Conservation (phyloP, 2,113 vertebrate genomes). For the Cololabis saira region DNA sequence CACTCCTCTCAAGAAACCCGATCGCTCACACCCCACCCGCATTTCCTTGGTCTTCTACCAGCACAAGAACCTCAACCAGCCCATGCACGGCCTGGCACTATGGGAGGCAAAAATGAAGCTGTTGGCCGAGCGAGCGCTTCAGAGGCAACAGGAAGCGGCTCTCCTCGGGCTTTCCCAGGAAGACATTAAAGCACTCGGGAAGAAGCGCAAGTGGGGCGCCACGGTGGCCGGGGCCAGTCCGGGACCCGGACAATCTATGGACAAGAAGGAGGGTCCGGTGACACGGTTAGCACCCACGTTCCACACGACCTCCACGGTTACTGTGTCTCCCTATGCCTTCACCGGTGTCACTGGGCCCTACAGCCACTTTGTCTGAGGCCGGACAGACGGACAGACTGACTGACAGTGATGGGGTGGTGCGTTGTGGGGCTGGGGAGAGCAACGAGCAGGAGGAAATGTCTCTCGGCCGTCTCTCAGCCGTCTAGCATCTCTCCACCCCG, state of each 20-base stretch:
- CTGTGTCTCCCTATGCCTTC: slow-evolving; percentile 95
- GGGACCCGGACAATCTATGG: slow-evolving; percentile 82
- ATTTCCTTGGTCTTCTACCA: slow-evolving; percentile 99
- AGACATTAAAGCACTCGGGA: slow-evolving; percentile 90
- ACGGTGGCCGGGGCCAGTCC: slow-evolving; percentile 75
- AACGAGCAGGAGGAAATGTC: slow-evolving; percentile 61
- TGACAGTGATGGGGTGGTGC: slow-evolving; percentile 60
- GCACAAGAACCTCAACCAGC: slow-evolving; percentile 99
- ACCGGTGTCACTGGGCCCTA: slow-evolving; percentile 98
- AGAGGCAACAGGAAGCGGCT: slow-evolving; percentile 91
- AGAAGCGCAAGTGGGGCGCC: slow-evolving; percentile 95
- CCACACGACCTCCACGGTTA: slow-evolving; percentile 91
- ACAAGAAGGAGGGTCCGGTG: slow-evolving; percentile 81
- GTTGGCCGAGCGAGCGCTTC: slow-evolving; percentile 89
- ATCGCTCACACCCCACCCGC: slow-evolving; percentile 94
- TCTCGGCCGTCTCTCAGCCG: slow-evolving; percentile 58
- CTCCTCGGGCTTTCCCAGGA: slow-evolving; percentile 90
- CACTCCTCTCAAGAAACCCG: slow-evolving; percentile 94
- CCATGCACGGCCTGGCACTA: slow-evolving; percentile 92
- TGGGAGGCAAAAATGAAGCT: slow-evolving; percentile 99
- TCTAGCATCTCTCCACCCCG: slow-evolving; percentile 66
- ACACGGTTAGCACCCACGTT: slow-evolving; percentile 89
- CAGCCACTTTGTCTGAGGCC: slow-evolving; percentile 92
- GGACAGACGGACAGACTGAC: slow-evolving; percentile 45
- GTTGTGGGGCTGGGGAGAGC: slow-evolving; percentile 53